phyloP scores from a whole-genome alignment of 1,140 invertebrate genomes.

The Cyphomyrmex costatus region DNA sequence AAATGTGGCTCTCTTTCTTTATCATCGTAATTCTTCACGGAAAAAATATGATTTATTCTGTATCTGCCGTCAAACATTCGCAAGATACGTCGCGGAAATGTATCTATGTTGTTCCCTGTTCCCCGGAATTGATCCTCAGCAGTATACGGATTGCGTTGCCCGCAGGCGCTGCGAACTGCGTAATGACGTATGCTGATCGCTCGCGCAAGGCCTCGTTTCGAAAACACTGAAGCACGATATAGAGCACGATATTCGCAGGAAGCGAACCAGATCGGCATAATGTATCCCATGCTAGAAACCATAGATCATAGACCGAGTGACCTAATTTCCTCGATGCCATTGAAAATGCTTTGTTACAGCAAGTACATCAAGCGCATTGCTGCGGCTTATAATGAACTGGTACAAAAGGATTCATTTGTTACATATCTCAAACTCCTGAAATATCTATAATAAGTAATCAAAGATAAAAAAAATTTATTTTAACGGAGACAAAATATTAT shows the following conservation, averaged over 20 bases:
- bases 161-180: slow-evolving; percentile 64
- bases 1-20: not conserved
- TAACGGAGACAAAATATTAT: not conserved
- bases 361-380: not conserved
- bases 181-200: slow-evolving; percentile 63
- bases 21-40: not conserved
- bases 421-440: not conserved
- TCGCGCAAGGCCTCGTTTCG: slow-evolving; percentile 46
- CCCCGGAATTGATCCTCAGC: slow-evolving; percentile 32
- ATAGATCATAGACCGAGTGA: not conserved
- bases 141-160: slow-evolving; percentile 23
- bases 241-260: not conserved
- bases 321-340: not conserved
- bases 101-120: not conserved
- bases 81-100: not conserved
- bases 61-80: not conserved
- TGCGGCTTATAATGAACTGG: not conserved
- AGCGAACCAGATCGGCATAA: slow-evolving; percentile 23
- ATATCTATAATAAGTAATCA: not conserved
- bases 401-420: not conserved
- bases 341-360: not conserved
- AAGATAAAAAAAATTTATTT: not conserved
- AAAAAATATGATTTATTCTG: not conserved
- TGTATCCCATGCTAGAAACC: not conserved
- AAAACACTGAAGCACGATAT: slow-evolving; percentile 31